Percentiles rank a stretch among this genome's conserved stretches.
phyloP scores from a whole-genome alignment of 2,888 invertebrate genomes.

The Biston betularia region DNA sequence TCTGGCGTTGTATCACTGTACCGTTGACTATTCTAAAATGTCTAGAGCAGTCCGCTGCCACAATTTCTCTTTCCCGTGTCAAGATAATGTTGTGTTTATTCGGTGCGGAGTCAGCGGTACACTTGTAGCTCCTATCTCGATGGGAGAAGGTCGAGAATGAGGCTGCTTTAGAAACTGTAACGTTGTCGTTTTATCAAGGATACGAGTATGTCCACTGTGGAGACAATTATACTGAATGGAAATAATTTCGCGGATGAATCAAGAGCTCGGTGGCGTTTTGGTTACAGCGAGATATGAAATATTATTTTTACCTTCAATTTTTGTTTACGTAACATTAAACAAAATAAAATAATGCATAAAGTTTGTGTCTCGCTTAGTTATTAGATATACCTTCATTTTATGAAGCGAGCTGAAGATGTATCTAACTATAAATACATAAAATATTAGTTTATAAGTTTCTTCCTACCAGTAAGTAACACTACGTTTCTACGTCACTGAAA shows the following conservation, averaged over 20 bases:
- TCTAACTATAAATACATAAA: no score
- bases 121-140: slow-evolving; percentile 9
- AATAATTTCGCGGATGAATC: slow-evolving; percentile 24
- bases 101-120: slow-evolving; percentile 12
- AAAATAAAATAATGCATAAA: neutral
- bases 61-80: slow-evolving; percentile 39
- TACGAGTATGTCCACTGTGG: slow-evolving; percentile 22
- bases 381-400: no score
- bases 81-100: slow-evolving; percentile 41
- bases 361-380: neutral
- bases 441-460: no score
- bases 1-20: slow-evolving; percentile 26
- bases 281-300: neutral
- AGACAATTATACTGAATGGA: slow-evolving; percentile 29
- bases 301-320: neutral
- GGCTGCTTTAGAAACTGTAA: slow-evolving; percentile 6
- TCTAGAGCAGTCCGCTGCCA: slow-evolving; percentile 33
- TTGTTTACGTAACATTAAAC: neutral
- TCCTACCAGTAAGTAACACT: no score
- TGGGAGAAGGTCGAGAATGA: slow-evolving; percentile 16
- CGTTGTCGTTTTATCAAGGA: slow-evolving; percentile 24
- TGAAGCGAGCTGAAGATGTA: no score
- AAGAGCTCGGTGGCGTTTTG: slow-evolving; percentile 7
- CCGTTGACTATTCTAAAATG: slow-evolving; percentile 35
- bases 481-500: no score